phyloP scores from a whole-genome alignment of 2,888 invertebrate genomes.

The Hofmannophila pseudospretella region DNA sequence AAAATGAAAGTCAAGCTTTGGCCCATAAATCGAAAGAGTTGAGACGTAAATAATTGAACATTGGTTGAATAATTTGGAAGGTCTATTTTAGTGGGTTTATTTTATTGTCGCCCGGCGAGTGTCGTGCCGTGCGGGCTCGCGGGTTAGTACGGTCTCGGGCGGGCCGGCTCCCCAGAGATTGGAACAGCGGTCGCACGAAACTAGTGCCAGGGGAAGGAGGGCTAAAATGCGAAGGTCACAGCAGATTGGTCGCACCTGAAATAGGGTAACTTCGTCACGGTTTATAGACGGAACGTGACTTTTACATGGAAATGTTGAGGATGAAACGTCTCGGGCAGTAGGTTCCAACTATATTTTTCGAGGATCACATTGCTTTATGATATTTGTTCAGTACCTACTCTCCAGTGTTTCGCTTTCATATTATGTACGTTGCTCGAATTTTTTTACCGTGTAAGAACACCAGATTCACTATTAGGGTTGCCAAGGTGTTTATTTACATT shows the following conservation, averaged over 20 bases:
- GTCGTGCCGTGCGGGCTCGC: conserved; percentile 54
- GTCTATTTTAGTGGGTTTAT: conserved; percentile 28
- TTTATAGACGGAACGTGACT: conserved; percentile 60
- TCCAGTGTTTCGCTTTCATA: conserved; percentile 17
- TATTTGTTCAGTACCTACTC: conserved; percentile 29
- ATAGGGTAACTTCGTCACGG: conserved; percentile 60
- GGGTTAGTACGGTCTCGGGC: conserved; percentile 46
- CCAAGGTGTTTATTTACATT: too few relatives aligned
- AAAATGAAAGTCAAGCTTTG: conserved; percentile 7
- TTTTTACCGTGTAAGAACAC: background rate
- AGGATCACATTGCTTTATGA: conserved; percentile 21
- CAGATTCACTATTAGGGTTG: background rate
- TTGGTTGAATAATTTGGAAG: conserved; percentile 35
- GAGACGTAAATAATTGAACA: conserved; percentile 45
- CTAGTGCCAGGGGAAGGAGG: conserved; percentile 47
- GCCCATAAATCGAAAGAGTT: conserved; percentile 20
- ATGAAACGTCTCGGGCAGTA: conserved; percentile 12
- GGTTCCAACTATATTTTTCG: conserved; percentile 8
- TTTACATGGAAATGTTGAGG: conserved; percentile 51
- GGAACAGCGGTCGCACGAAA: conserved; percentile 51
- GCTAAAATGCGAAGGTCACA: conserved; percentile 66
- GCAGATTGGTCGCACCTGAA: conserved; percentile 62
- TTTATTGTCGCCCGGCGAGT: conserved; percentile 47
- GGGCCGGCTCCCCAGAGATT: conserved; percentile 51
- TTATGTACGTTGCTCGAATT: background rate